Evolutionary conservation across 1,140 invertebrate genomes (phyloP).

Genomic region (Pseudachorutes palmiensis): DNA sequence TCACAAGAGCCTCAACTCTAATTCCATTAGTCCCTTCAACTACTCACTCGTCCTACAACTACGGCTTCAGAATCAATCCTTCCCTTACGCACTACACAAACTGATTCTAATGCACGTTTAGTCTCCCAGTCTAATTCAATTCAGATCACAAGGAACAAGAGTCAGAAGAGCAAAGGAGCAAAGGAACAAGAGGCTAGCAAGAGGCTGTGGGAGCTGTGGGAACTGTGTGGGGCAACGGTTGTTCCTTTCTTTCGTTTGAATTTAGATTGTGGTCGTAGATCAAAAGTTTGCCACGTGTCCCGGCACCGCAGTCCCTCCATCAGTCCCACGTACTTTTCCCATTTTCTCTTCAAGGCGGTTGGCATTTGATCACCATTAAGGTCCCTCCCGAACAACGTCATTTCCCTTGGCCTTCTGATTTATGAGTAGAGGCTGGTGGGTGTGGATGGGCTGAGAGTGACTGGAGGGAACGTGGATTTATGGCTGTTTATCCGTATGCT

Average conservation of each 20-base stretch:
- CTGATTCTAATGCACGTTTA: background rate
- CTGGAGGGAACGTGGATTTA: background rate
- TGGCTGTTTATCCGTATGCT: no score
- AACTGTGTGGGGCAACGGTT: background rate
- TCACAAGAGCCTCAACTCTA: no score
- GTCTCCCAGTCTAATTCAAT: background rate
- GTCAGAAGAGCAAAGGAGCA: background rate
- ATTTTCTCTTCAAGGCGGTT: background rate
- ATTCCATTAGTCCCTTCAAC: no score
- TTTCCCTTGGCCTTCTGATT: background rate
- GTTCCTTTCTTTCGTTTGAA: background rate
- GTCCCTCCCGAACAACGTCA: background rate
- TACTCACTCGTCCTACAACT: no score
- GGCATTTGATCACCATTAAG: background rate
- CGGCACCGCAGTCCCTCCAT: background rate
- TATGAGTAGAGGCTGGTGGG: no score
- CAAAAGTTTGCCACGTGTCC: background rate
- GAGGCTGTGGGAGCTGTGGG: background rate
- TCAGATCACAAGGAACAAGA: background rate
- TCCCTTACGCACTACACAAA: background rate
- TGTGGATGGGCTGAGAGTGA: no score
- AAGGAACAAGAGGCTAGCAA: background rate
- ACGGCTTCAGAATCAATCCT: background rate
- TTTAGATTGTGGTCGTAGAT: conserved; percentile 7
- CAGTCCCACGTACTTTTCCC: no score